Evolutionary conservation across 2,113 vertebrate species (phyloP).

Genomic region (Athene cunicularia): DNA sequence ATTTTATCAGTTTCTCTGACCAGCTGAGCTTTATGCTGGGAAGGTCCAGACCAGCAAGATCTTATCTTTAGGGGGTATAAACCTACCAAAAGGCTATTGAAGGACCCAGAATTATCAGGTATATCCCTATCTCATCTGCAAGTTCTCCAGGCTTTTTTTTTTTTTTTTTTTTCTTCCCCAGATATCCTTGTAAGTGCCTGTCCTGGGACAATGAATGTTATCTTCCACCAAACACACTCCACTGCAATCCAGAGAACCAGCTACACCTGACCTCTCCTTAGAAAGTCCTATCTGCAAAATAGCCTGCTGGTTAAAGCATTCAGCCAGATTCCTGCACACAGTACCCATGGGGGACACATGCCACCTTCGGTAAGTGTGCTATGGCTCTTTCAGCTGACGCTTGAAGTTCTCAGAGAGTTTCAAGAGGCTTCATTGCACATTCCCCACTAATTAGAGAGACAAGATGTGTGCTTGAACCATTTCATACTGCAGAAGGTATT

Average conservation of each 20-base stretch:
- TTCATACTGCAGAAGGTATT: neutral
- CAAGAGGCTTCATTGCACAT: neutral
- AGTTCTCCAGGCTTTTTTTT: neutral
- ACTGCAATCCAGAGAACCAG: neutral
- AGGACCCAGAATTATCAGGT: neutral
- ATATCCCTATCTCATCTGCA: neutral
- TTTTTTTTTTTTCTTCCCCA: neutral
- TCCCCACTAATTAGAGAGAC: neutral
- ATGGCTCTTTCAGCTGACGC: neutral
- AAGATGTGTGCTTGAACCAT: neutral
- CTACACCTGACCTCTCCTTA: neutral
- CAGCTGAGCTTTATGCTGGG: neutral
- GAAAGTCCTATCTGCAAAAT: neutral
- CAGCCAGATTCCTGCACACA: neutral
- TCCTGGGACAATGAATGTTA: neutral
- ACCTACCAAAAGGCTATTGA: neutral
- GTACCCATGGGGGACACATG: rapidly evolving
- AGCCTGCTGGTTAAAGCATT: neutral
- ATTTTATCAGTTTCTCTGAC: neutral
- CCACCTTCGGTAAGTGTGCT: rapidly evolving
- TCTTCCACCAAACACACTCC: neutral
- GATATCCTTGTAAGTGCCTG: neutral
- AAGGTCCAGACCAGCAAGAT: neutral
- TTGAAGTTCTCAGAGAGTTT: neutral
- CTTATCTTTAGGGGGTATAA: neutral